Percentiles rank a stretch among this genome's conserved stretches.
Conservation (phyloP, 2,113 vertebrate species). For the Vidua macroura region DNA sequence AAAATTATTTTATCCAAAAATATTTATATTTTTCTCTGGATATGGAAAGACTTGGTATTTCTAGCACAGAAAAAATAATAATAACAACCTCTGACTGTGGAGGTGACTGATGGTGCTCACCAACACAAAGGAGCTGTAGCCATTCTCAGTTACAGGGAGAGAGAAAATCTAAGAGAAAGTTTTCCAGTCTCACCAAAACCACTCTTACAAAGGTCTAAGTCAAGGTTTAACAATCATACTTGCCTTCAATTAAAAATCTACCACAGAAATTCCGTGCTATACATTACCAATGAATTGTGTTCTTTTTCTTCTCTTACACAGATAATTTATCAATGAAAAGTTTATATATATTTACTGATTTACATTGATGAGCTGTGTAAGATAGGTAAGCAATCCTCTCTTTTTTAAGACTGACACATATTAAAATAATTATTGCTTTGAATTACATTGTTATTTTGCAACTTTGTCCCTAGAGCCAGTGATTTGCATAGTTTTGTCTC, state of each 20-base stretch:
- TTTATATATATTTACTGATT: not conserved
- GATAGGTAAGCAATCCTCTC: not conserved
- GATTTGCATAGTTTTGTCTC: not conserved
- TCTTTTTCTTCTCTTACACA: not conserved
- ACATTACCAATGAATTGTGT: not conserved
- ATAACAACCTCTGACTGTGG: not conserved
- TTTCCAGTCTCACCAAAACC: not conserved
- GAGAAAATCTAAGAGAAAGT: not conserved
- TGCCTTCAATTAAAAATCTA: not conserved
- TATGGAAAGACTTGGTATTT: not conserved
- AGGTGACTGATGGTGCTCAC: not conserved
- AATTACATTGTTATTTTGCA: not conserved
- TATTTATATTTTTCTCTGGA: not conserved
- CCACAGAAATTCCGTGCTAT: fast-evolving
- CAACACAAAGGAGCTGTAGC: not conserved
- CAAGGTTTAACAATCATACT: not conserved
- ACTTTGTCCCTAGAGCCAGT: not conserved
- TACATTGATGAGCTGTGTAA: not conserved
- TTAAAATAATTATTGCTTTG: not conserved
- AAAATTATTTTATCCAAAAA: not conserved
- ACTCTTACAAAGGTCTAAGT: not conserved
- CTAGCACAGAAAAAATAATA: not conserved
- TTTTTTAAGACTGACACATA: not conserved
- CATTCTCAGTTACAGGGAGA: not conserved
- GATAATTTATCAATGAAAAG: not conserved